Percentiles rank a stretch among this genome's conserved stretches.
Conservation (phyloP, 2,113 vertebrate genomes). For the Sclerurus mexicanus region DNA sequence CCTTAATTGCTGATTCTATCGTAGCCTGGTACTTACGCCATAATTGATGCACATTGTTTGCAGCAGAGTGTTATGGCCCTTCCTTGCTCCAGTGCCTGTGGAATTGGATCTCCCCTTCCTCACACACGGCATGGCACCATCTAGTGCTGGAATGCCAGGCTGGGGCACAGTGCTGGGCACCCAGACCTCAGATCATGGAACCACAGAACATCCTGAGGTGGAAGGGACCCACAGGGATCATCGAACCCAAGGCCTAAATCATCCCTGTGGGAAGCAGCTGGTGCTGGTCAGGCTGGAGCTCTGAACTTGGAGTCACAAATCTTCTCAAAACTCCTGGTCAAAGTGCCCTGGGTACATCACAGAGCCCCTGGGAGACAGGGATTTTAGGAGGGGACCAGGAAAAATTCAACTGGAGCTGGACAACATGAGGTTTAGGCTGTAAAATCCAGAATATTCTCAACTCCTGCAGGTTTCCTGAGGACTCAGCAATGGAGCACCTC, state of each 20-base stretch:
- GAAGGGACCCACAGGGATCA: background rate
- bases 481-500: background rate
- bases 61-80: background rate
- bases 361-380: background rate
- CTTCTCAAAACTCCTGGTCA: accelerated
- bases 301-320: background rate
- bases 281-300: background rate
- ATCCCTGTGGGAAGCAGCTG: accelerated
- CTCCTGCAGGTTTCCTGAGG: background rate
- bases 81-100: background rate
- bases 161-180: background rate
- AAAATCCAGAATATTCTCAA: background rate
- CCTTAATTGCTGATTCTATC: slow-evolving; percentile 50
- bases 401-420: accelerated
- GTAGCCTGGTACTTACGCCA: background rate
- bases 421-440: no score
- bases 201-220: background rate
- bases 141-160: background rate
- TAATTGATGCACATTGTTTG: slow-evolving; percentile 12
- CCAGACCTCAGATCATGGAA: accelerated
- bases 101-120: background rate
- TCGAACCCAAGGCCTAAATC: accelerated
- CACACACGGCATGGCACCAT: background rate
- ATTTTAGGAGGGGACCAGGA: background rate
- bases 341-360: accelerated